Base-by-base conservation (phyloP, 2,888 invertebrate species). In the Eilema depressum region DNA sequence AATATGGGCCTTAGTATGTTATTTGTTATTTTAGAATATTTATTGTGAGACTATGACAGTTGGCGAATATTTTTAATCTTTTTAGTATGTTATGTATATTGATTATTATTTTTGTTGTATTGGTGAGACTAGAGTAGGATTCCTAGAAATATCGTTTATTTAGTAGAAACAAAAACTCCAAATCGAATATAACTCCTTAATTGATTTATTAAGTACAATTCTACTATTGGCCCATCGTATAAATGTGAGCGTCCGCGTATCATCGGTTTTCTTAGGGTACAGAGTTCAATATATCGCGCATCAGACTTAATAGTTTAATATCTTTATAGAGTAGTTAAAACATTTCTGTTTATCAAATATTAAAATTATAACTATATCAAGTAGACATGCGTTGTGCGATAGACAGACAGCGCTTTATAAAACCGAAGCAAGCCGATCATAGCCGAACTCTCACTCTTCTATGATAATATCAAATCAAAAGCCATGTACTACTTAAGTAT, bases 91-190 rank as follows among this genome's bases (percentile, higher is more conserved):
- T 20, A 20, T 47, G 14, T 47, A 20, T 64, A 60, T 26, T 59
- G n/a, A 30, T 56, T 8, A 63, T 17, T 25, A 63, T 63, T 25
- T 25, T 41, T 63, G 68, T 63, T 53, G 26, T 63, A 63, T 68
- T 59, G 59, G 25, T 41, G 63, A 69, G 66, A 61, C 65, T 71
- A 70, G 62, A 68, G 71, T 73, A 68, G 62, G 65, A 76, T 68
- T 28, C 33, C 65, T 71, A 66, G 74, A 71, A 70, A 68, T 63
- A 47, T 69, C 68, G 28, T 62, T 61, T 12, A n/a, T 53, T 53
- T n/a, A 53, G 17, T 63, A 63, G 20, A 25, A 2, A 63, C 23
- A 63, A 33, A 41, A 41, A 26, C 11, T 3, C 26, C 5, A 33
- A 37, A 25, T 26, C 41, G 41, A 28, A 64, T 53, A 64, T n/a